Conservation (phyloP, 2,797 vertebrate species). For the Echiichthys vipera region DNA sequence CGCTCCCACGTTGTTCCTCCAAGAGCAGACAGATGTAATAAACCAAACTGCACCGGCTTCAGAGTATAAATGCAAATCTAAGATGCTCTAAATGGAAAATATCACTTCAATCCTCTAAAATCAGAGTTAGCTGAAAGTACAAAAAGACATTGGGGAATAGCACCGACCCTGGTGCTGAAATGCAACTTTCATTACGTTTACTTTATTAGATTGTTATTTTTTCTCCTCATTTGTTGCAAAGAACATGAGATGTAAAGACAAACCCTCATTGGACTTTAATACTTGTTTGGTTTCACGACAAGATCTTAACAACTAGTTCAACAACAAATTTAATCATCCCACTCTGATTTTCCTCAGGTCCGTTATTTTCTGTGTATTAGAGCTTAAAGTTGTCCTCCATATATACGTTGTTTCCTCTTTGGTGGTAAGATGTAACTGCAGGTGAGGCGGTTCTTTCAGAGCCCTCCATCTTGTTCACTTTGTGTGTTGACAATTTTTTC, state of each 20-base stretch:
- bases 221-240: neutral
- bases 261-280: neutral
- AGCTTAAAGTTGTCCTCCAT: neutral
- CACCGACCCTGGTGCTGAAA: neutral
- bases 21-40: neutral
- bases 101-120: neutral
- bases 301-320: neutral
- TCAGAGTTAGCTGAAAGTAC: neutral
- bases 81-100: neutral
- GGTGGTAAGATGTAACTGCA: too few species aligned
- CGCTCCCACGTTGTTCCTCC: neutral
- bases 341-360: neutral
- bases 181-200: neutral
- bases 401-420: too few species aligned
- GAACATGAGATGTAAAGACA: neutral
- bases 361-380: neutral
- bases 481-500: too few species aligned
- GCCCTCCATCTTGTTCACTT: too few species aligned
- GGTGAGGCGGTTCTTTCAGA: too few species aligned
- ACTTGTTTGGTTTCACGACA: neutral
- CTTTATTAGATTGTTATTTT: neutral
- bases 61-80: constrained; percentile 1
- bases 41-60: constrained; percentile 2
- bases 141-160: neutral
- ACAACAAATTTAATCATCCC: neutral